Evolutionary conservation across 2,888 invertebrate species (phyloP).

Genomic region (Amblyjoppa fuscipennis): DNA sequence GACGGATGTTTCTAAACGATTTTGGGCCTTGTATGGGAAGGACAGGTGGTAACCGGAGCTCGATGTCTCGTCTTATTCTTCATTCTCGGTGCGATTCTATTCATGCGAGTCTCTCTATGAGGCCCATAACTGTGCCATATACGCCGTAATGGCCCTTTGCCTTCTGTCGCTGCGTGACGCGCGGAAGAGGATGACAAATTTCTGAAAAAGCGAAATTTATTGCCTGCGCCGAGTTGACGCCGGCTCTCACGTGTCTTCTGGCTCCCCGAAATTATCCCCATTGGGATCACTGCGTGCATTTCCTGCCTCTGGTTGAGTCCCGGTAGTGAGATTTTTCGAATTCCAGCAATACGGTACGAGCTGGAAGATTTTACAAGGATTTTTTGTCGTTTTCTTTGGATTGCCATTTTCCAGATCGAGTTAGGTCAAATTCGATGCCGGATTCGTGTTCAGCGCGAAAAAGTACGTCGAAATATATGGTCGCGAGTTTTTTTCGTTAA

Average conservation of each 20-base stretch:
- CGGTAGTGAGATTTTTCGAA: not conserved
- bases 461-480: too few species aligned
- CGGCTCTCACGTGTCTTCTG: not conserved
- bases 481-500: too few species aligned
- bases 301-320: slow-evolving; percentile 27
- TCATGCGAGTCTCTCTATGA: slow-evolving; percentile 17
- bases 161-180: slow-evolving; percentile 25
- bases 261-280: slow-evolving; percentile 43
- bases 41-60: slow-evolving; percentile 82
- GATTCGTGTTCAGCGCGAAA: too few species aligned
- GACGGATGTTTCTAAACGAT: slow-evolving; percentile 62
- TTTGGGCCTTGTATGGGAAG: slow-evolving; percentile 71
- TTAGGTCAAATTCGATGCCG: too few species aligned
- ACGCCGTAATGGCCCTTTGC: slow-evolving; percentile 10
- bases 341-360: too few species aligned
- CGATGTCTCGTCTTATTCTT: slow-evolving; percentile 49
- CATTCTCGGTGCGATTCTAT: slow-evolving; percentile 19
- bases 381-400: too few species aligned
- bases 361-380: too few species aligned
- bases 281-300: slow-evolving; percentile 43
- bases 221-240: slow-evolving; percentile 65
- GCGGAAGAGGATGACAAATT: slow-evolving; percentile 80
- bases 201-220: slow-evolving; percentile 79
- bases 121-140: not conserved
- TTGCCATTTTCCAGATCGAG: too few species aligned